A percentile compares a stretch with the other conserved stretches of the same genome.
These are phyloP conservation scores for Plectus sambesii DNA, from an alignment of 1,140 invertebrate genomes.

Conservation along the genomic window DNA sequence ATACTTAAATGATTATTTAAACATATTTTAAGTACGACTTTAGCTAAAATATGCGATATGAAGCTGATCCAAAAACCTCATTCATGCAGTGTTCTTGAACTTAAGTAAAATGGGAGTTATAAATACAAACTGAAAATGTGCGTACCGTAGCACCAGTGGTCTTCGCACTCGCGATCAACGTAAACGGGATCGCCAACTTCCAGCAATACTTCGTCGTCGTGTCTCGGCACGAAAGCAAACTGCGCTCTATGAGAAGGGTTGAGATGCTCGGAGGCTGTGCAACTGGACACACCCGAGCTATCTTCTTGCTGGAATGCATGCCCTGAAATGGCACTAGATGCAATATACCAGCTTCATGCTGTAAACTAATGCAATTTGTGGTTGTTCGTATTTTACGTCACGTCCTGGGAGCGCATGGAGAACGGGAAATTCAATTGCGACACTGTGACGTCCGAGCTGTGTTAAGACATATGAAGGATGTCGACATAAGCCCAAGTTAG, in stretches of 20 bases:
- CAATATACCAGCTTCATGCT: constrained; percentile 17
- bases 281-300: constrained; percentile 36
- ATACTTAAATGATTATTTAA: not conserved
- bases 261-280: constrained; percentile 57
- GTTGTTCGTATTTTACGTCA: too few species aligned
- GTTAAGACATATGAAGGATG: too few species aligned
- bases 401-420: not conserved
- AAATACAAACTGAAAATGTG: not conserved
- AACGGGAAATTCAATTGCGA: constrained; percentile 6
- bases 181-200: constrained; percentile 95
- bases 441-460: too few species aligned
- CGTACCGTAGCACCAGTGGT: constrained; percentile 85
- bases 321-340: constrained; percentile 23
- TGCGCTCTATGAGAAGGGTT: constrained; percentile 85
- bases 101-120: too few species aligned
- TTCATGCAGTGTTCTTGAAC: too few species aligned
- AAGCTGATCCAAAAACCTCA: too few species aligned
- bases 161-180: constrained; percentile 86
- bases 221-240: constrained; percentile 84
- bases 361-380: not conserved
- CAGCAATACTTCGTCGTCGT: constrained; percentile 84
- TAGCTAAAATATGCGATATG: not conserved
- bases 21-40: not conserved
- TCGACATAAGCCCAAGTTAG: too few species aligned
- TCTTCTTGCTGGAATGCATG: constrained; percentile 27